Percentiles rank a stretch among this genome's conserved stretches.
Conservation (phyloP, 2,797 vertebrate species). For the Mormyrops attenuatus region DNA sequence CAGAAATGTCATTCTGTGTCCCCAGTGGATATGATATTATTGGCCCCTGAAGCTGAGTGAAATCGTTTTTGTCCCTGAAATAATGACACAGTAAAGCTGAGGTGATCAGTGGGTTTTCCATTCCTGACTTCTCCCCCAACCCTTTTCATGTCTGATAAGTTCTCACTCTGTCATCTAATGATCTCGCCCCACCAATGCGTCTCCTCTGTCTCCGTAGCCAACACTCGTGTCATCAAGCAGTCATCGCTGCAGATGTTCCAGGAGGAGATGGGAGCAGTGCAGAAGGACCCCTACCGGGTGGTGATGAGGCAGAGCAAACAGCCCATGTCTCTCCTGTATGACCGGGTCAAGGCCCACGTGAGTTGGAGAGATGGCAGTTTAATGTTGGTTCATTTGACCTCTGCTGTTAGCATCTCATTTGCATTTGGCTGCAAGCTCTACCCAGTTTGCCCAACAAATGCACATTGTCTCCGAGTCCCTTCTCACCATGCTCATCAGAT, state of each 20-base stretch:
- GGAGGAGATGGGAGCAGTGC: constrained; percentile 85
- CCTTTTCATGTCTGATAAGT: background rate
- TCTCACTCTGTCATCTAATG: background rate
- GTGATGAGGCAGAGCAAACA: constrained; percentile 89
- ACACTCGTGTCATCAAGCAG: constrained; percentile 95
- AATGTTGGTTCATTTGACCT: background rate
- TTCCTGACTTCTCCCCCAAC: background rate
- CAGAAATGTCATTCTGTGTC: background rate
- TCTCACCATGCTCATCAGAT: background rate
- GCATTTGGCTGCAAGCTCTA: background rate
- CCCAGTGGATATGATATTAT: background rate
- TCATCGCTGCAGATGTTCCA: constrained; percentile 93
- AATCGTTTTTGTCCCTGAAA: background rate
- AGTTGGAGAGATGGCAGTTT: constrained; percentile 46
- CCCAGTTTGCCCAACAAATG: background rate
- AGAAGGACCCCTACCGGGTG: constrained; percentile 91
- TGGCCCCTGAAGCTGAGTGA: background rate
- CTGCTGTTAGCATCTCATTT: background rate
- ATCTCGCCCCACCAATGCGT: background rate
- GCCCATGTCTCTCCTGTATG: constrained; percentile 91
- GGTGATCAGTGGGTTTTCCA: background rate
- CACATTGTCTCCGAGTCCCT: background rate
- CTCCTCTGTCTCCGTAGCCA: constrained; percentile 60
- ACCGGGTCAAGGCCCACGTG: constrained; percentile 85
- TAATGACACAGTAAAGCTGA: background rate